phyloP scores from a whole-genome alignment of 2,888 invertebrate species.

The Dione juno region DNA sequence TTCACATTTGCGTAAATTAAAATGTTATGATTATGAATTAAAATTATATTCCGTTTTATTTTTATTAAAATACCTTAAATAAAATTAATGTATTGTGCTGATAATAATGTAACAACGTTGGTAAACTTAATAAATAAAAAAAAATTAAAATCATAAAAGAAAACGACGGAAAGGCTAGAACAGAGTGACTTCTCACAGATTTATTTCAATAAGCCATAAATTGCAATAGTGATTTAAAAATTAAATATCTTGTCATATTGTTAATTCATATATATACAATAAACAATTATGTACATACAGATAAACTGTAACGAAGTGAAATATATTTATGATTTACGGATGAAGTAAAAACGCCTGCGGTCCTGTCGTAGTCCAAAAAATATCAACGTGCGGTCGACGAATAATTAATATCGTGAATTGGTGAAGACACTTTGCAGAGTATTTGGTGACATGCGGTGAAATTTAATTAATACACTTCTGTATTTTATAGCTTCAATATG shows the following conservation, averaged over 20 bases:
- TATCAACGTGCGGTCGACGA: constrained; percentile 21
- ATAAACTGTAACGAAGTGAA: neutral
- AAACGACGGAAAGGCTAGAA: too few relatives aligned
- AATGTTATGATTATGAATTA: too few relatives aligned
- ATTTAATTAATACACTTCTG: constrained; percentile 19
- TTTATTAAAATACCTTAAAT: too few relatives aligned
- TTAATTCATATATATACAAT: neutral
- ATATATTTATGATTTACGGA: constrained; percentile 10
- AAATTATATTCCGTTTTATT: too few relatives aligned
- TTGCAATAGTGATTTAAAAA: too few relatives aligned
- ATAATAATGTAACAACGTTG: too few relatives aligned
- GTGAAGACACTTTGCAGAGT: constrained; percentile 24
- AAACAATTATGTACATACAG: neutral
- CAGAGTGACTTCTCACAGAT: too few relatives aligned
- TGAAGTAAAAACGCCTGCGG: constrained; percentile 16
- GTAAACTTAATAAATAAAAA: too few relatives aligned
- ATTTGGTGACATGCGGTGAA: constrained; percentile 20
- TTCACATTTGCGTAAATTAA: neutral
- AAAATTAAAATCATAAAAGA: too few relatives aligned
- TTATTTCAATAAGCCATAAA: too few relatives aligned
- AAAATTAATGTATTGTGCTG: too few relatives aligned
- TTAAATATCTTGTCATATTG: too few relatives aligned
- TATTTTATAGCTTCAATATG: constrained; percentile 3
- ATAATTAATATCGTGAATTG: constrained; percentile 24
- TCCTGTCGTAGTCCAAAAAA: constrained; percentile 14